These are phyloP conservation scores for Percopsis transmontana DNA, from an alignment of 2,113 vertebrate species.

Conservation along the genomic window DNA sequence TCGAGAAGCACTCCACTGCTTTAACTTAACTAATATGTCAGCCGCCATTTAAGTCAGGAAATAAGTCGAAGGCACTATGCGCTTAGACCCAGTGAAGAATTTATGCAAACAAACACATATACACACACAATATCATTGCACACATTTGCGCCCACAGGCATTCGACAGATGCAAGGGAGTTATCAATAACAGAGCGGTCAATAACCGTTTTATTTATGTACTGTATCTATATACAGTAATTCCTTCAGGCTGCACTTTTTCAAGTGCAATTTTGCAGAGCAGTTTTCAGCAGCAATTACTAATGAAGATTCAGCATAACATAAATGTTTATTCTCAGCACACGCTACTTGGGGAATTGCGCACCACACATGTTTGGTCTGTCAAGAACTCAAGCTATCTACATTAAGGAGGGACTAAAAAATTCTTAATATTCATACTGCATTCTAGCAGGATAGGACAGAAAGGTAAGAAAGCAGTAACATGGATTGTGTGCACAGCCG, in stretches of 20 bases:
- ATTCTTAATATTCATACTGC: background rate
- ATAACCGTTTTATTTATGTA: constrained; percentile 51
- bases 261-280: constrained; percentile 24
- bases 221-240: background rate
- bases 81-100: background rate
- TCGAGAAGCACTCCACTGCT: no score
- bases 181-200: constrained; percentile 48
- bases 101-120: background rate
- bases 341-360: background rate
- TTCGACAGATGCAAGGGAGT: background rate
- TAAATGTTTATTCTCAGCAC: background rate
- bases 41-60: no score
- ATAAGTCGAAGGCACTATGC: background rate
- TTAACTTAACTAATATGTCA: no score
- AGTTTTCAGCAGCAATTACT: constrained; percentile 29
- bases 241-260: constrained; percentile 38
- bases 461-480: constrained; percentile 20
- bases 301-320: constrained; percentile 33
- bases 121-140: background rate
- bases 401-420: background rate
- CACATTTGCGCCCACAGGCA: background rate
- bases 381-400: constrained; percentile 32
- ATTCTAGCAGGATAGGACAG: background rate
- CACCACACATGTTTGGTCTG: constrained; percentile 10
- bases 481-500: constrained; percentile 45